Conservation (phyloP, 2,797 vertebrate species). For the Diplodus puntazzo region DNA sequence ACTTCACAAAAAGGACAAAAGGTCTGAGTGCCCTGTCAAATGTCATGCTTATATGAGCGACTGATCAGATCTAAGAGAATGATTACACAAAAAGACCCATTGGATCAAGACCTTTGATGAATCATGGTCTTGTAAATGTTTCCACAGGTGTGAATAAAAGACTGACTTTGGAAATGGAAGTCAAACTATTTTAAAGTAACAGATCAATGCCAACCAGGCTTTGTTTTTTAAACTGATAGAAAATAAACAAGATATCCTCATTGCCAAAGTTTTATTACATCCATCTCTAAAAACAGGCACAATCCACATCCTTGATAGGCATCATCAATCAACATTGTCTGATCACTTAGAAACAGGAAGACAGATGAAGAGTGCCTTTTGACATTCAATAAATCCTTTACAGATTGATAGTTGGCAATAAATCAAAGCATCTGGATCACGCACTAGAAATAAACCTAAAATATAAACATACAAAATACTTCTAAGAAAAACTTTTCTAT, state of each 20-base stretch:
- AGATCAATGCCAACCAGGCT: slow-evolving; percentile 14
- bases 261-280: slow-evolving; percentile 13
- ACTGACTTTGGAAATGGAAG: slow-evolving; percentile 29
- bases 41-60: slow-evolving; percentile 15
- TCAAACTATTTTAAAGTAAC: slow-evolving; percentile 7
- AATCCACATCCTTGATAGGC: slow-evolving; percentile 10
- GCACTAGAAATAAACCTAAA: background rate
- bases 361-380: slow-evolving; percentile 6
- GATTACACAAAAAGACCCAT: slow-evolving; percentile 38
- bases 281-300: background rate
- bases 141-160: slow-evolving; percentile 23
- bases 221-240: slow-evolving; percentile 16
- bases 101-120: slow-evolving; percentile 39
- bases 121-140: slow-evolving; percentile 42
- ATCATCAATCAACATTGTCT: slow-evolving; percentile 3
- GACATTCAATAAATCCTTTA: slow-evolving; percentile 7
- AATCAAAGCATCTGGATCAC: background rate
- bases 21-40: slow-evolving; percentile 45
- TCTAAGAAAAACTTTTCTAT: slow-evolving; percentile 6
- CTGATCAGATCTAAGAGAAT: slow-evolving; percentile 36
- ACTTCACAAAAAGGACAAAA: slow-evolving; percentile 31
- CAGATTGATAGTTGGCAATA: background rate
- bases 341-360: slow-evolving; percentile 3
- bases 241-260: slow-evolving; percentile 23
- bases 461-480: background rate